Conservation (phyloP, 1,140 invertebrate species). For the Scaptomyza graminum region DNA sequence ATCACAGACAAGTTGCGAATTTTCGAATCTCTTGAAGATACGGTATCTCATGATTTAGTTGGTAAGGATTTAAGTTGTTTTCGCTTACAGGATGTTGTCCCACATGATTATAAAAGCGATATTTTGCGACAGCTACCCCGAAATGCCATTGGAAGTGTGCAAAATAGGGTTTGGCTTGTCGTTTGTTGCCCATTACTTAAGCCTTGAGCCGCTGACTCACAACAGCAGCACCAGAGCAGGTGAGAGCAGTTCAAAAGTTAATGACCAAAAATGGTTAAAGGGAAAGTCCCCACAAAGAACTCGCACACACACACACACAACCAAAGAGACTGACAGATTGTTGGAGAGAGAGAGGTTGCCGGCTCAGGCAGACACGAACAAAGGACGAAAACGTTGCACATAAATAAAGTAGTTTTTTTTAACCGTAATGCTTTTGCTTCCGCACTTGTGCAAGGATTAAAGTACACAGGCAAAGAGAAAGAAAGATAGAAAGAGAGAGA, state of each 20-base stretch:
- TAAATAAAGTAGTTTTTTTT: conserved; percentile 40
- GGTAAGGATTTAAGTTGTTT: conserved; percentile 41
- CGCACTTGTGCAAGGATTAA: conserved; percentile 53
- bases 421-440: conserved; percentile 72
- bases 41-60: conserved; percentile 24
- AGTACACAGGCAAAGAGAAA: conserved; percentile 17
- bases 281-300: conserved; percentile 20
- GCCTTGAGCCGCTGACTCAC: conserved; percentile 30
- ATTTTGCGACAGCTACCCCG: conserved; percentile 15
- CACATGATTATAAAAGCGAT: conserved; percentile 32
- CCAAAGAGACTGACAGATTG: conserved; percentile 2
- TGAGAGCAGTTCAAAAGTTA: conserved; percentile 74
- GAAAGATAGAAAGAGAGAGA: background rate
- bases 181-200: conserved; percentile 51
- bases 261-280: conserved; percentile 68
- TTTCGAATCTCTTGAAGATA: background rate
- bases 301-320: conserved; percentile 17
- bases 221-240: conserved; percentile 29
- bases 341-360: conserved; percentile 15
- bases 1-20: background rate
- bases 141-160: conserved; percentile 22
- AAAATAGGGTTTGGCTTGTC: conserved; percentile 11
- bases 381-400: conserved; percentile 52
- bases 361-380: conserved; percentile 24
- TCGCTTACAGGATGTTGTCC: conserved; percentile 33